These are phyloP conservation scores for Tuta absoluta DNA, from an alignment of 2,888 invertebrate genomes.

Conservation along the genomic window DNA sequence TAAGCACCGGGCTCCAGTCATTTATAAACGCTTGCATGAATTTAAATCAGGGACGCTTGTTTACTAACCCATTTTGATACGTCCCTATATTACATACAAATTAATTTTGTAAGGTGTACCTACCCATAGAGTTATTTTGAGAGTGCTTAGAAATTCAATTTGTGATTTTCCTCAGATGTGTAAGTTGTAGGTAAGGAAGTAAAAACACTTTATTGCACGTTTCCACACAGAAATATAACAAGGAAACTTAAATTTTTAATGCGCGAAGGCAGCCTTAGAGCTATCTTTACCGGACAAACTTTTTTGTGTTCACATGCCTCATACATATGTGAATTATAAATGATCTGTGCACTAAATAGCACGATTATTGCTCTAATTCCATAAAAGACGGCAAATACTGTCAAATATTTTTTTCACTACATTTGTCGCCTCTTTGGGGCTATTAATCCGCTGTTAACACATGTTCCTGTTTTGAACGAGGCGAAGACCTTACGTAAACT, in stretches of 20 bases:
- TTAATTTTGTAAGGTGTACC: no score
- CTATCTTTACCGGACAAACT: no score
- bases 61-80: conserved; percentile 1
- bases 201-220: no score
- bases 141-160: no score
- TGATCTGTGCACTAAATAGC: neutral
- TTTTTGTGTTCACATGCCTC: no score
- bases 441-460: conserved; percentile 66
- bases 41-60: neutral
- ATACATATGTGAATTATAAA: neutral
- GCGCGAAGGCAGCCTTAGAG: no score
- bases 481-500: conserved; percentile 48
- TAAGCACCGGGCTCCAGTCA: neutral
- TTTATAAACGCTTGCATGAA: neutral
- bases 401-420: neutral
- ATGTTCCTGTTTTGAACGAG: conserved; percentile 52
- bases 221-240: no score
- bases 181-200: no score
- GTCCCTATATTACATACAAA: neutral
- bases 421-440: conserved; percentile 23
- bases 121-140: no score
- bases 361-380: neutral
- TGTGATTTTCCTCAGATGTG: no score
- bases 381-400: neutral
- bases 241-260: no score